Percentiles rank a stretch among this genome's conserved stretches.
These are phyloP conservation scores for Buceros bicornis DNA, from an alignment of 2,797 vertebrate species.

Conservation along the genomic window DNA sequence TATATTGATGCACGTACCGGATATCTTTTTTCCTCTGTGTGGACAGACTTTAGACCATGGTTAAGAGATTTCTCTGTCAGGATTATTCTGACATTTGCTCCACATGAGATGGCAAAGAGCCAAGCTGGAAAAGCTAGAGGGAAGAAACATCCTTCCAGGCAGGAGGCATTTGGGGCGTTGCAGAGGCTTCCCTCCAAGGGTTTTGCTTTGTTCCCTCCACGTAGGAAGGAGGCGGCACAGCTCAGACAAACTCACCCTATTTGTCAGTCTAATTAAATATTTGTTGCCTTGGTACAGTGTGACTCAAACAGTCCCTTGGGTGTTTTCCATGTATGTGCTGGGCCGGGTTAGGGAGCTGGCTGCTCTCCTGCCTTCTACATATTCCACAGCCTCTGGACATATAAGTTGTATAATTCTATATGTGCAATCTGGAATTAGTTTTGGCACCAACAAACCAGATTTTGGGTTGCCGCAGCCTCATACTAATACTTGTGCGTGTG, in stretches of 20 bases:
- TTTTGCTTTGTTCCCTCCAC: background rate
- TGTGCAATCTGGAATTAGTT: background rate
- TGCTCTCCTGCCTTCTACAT: background rate
- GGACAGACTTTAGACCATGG: background rate
- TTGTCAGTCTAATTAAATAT: background rate
- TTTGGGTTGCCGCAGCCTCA: background rate
- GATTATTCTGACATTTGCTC: constrained; percentile 25
- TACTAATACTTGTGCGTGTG: too few relatives aligned
- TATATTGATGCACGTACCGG: too few relatives aligned
- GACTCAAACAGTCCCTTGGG: background rate
- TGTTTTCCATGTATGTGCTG: background rate
- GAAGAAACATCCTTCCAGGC: background rate
- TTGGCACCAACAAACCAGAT: background rate
- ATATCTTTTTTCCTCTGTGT: accelerated
- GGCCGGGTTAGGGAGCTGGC: background rate
- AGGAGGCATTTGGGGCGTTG: accelerated
- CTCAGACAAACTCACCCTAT: background rate
- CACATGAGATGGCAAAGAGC: background rate
- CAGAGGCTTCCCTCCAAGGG: background rate
- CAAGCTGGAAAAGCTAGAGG: background rate
- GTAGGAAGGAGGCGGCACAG: background rate
- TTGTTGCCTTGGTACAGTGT: background rate
- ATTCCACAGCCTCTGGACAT: background rate
- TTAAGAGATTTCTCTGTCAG: background rate
- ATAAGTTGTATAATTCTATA: background rate